Base-by-base conservation (phyloP, 2,113 vertebrate genomes). In the Macroglossus sobrinus region DNA sequence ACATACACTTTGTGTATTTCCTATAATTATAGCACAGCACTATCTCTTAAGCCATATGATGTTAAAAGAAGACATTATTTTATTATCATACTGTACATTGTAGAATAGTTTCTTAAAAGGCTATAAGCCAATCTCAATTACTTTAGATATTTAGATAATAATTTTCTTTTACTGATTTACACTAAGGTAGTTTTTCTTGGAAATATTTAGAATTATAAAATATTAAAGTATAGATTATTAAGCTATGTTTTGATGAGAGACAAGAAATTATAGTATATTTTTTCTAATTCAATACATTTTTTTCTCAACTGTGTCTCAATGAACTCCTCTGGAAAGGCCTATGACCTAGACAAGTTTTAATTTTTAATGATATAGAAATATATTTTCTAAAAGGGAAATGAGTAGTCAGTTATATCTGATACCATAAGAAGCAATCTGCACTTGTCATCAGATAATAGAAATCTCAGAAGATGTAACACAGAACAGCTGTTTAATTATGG, bases 341-440 rank as follows among this genome's bases (percentile, higher is more conserved):
- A 47, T 95, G 50, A 93, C 33, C 72, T 95, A 63, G 45, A 82
- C 89, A 89, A 85, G 16, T 76, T 94, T 91, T 94, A 59, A 79
- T 85, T 89, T 93, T 89, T 91, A 91, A 95, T 45, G 26, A 53
- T 66, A 76, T 4, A 35, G 40, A 84, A 59, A 82, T 86, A 53
- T 94, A 82, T 47, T 89, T 93, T 19, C 90, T 96, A 89, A 93
- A 93, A 80, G 84, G n/a, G 21, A 86, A 93, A 50, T 68, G 33
- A 19, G 11, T 95, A 53, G 43, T 91, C 47, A 59, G 4, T 92
- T 94, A 28, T 40, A 66, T 76, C 40, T 76, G 61, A 82, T 0
- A n/a, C 59, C 43, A 74, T 74, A 79, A 74, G 33, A 43, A 89
- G 45, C 68, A n/a, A 10, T 45, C 55, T 94, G 14, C 1, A 6